Evolutionary conservation across 2,797 vertebrate species (phyloP), one percentile per base, ranked within the genome.

Genomic region (Lepidocolaptes lacrymiger): DNA sequence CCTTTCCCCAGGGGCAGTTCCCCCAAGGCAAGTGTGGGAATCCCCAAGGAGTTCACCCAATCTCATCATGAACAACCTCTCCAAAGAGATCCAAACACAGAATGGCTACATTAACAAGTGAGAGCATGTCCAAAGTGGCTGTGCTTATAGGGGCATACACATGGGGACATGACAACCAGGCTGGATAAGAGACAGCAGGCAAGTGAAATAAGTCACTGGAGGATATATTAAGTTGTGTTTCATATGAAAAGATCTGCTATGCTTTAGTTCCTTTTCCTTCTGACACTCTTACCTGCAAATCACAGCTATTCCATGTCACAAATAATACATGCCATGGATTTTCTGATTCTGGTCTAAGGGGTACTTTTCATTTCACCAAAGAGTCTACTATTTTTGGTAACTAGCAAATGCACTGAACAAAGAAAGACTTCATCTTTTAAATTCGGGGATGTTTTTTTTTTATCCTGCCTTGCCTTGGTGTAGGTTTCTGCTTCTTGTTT

Each of bases 121-220:
- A 28, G 32, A 63, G 13, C 52, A 32, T 7, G n/a, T 52, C 49
- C 46, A 6, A 72, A 49, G 39, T 16, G 28, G 12, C 37, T 78
- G 37, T 34, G 28, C 71, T 84, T 49, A 17, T 5, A 68, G 79
- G 36, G 46, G 19, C 10, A 54, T 3, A 26, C 2, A 56, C 19
- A 19, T 0, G 28, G 30, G 7, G 14, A 71, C n/a, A 4, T 6
- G n/a, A 39, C 13, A 55, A 24, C 2, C 3, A 64, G 41, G 21
- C 2, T 62, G n/a, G 36, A 24, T n/a, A 56, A 26, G 36, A 87
- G 54, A 14, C 15, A 75, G 28, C 11, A 75, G 28, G 32, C 55
- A 62, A 69, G 30, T 30, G 19, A 61, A 80, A 18, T 43, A 32
- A 43, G 48, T 91, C 39, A n/a, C 19, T 34, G 30, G 27, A 80